Conservation (phyloP, 2,113 vertebrate genomes). For the Pterocles burchelli region DNA sequence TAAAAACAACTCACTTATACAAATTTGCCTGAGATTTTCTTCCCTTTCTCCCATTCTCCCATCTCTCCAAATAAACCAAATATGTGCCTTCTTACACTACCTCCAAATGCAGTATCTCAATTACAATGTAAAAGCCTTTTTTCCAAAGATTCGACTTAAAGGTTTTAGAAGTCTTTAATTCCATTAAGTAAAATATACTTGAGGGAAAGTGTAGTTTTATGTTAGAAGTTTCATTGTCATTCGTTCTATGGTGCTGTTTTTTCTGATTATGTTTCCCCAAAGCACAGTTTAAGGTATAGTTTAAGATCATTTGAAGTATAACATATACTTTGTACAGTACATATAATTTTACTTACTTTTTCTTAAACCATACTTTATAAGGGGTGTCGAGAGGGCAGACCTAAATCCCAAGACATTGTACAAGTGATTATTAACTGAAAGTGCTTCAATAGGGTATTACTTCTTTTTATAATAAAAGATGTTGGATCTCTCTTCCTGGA, state of each 20-base stretch:
- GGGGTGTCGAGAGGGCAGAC: background rate
- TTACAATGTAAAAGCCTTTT: background rate
- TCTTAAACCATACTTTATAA: slow-evolving; percentile 21
- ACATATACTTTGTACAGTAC: slow-evolving; percentile 39
- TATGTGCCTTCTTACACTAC: background rate
- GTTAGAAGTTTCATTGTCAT: slow-evolving; percentile 23
- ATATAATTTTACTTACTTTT: slow-evolving; percentile 61
- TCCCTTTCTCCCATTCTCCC: background rate
- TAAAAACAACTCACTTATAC: slow-evolving; percentile 12
- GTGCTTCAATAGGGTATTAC: background rate
- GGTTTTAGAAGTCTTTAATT: slow-evolving; percentile 25
- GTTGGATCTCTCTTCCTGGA: background rate
- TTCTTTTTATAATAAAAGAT: background rate
- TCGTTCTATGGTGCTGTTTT: slow-evolving; percentile 5
- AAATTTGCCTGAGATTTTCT: background rate
- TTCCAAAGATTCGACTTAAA: background rate
- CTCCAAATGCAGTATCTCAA: background rate
- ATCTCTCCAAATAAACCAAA: background rate
- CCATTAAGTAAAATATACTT: slow-evolving; percentile 38
- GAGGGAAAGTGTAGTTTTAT: slow-evolving; percentile 33
- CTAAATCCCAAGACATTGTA: slow-evolving; percentile 41
- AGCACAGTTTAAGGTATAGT: slow-evolving; percentile 48
- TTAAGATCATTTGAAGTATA: slow-evolving; percentile 57
- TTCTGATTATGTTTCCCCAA: slow-evolving; percentile 56
- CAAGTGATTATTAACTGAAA: background rate